A percentile compares a stretch with the other conserved stretches of the same genome.
Conservation (phyloP, 2,888 invertebrate species). For the Phlogophora meticulosa region DNA sequence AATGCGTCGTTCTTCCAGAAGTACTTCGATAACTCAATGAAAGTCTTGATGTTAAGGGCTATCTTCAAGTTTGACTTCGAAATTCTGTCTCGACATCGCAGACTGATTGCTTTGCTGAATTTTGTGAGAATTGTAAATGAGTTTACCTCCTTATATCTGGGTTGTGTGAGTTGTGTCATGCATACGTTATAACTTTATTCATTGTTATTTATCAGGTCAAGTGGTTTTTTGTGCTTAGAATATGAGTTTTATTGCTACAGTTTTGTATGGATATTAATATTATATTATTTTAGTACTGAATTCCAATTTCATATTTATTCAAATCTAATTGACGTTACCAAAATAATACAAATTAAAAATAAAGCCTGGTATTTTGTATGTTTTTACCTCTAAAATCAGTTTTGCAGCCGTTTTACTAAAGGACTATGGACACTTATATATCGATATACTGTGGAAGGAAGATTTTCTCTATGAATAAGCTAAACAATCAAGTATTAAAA, state of each 20-base stretch:
- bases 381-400: too few relatives aligned
- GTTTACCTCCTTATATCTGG: conserved; percentile 41
- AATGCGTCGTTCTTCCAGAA: conserved; percentile 69
- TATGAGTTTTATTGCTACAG: not conserved
- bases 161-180: conserved; percentile 22
- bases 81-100: conserved; percentile 67
- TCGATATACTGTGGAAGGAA: too few relatives aligned
- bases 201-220: conserved; percentile 38
- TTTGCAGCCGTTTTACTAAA: too few relatives aligned
- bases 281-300: too few relatives aligned
- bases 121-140: conserved; percentile 61
- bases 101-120: conserved; percentile 68
- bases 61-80: conserved; percentile 66
- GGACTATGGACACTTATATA: too few relatives aligned
- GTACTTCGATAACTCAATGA: conserved; percentile 75
- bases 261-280: not conserved
- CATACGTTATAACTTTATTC: conserved; percentile 45
- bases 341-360: too few relatives aligned
- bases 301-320: too few relatives aligned
- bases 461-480: too few relatives aligned
- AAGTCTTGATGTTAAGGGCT: conserved; percentile 66
- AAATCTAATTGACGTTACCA: too few relatives aligned
- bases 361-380: too few relatives aligned
- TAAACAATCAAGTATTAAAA: too few relatives aligned
- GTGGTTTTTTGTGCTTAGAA: conserved; percentile 13